phyloP scores from a whole-genome alignment of 2,113 vertebrate genomes.

The Psettodes erumei region DNA sequence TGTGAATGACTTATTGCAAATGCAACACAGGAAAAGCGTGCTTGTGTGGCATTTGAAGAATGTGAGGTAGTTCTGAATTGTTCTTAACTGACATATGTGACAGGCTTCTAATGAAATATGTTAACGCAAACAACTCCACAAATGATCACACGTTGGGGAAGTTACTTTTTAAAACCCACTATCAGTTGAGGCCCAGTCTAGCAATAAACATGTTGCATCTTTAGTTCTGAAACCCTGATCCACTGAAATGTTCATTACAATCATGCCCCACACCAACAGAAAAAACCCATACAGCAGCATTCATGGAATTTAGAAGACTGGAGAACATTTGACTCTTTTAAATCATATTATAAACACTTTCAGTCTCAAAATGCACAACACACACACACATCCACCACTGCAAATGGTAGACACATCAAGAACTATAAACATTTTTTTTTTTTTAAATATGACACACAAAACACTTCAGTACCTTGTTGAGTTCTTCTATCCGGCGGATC shows the following conservation, averaged over 20 bases:
- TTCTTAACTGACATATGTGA: not conserved
- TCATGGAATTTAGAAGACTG: conserved; percentile 34
- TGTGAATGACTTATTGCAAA: conserved; percentile 36
- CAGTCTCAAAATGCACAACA: conserved; percentile 14
- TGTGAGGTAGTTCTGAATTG: not conserved
- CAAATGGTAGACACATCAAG: not conserved
- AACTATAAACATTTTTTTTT: not conserved
- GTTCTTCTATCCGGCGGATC: conserved; percentile 98
- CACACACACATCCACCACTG: not conserved
- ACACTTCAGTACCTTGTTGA: conserved; percentile 92
- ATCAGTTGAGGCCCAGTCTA: not conserved
- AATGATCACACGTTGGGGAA: not conserved
- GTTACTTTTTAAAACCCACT: not conserved
- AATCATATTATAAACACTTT: conserved; percentile 32
- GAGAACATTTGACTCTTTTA: conserved; percentile 46
- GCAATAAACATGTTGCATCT: not conserved
- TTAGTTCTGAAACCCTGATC: not conserved
- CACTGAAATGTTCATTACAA: conserved; percentile 14
- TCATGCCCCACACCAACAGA: not conserved
- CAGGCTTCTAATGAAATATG: not conserved
- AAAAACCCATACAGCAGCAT: conserved; percentile 24
- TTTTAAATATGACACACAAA: conserved; percentile 32
- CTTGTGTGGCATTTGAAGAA: not conserved
- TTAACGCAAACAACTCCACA: not conserved
- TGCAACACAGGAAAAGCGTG: conserved; percentile 9